A percentile compares a stretch with the other conserved stretches of the same genome.
These are phyloP conservation scores for Mylabris sibirica DNA, from an alignment of 2,888 invertebrate species.

Conservation along the genomic window DNA sequence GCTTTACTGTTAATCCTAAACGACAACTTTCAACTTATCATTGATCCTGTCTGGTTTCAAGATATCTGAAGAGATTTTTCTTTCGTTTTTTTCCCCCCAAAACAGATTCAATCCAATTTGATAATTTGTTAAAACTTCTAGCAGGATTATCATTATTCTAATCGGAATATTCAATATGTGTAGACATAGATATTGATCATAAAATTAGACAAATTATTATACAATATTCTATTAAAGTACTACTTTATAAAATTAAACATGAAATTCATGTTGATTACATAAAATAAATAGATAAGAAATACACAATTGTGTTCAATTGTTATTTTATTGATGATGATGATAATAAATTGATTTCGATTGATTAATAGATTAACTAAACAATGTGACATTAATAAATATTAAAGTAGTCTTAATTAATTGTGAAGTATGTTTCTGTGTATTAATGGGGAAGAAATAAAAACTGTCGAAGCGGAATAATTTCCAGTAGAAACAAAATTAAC, in stretches of 20 bases:
- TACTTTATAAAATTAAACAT: not conserved
- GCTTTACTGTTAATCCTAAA: conserved; percentile 4
- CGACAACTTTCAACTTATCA: conserved; percentile 8
- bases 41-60: not conserved
- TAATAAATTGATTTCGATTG: not conserved
- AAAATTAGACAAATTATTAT: not conserved
- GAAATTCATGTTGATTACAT: not conserved
- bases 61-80: not conserved
- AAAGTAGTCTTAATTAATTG: no score
- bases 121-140: no score
- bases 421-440: no score
- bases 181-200: not conserved
- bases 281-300: not conserved
- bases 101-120: not conserved
- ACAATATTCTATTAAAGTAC: not conserved
- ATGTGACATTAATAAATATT: not conserved
- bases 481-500: not conserved
- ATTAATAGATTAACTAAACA: not conserved
- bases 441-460: not conserved
- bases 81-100: not conserved
- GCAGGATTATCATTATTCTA: not conserved
- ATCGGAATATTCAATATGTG: no score
- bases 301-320: not conserved
- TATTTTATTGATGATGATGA: not conserved
- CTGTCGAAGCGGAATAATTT: not conserved